Evolutionary conservation across 2,888 invertebrate species (phyloP), one percentile per base, ranked within the genome.

Genomic region (Drosophila infuscata): DNA sequence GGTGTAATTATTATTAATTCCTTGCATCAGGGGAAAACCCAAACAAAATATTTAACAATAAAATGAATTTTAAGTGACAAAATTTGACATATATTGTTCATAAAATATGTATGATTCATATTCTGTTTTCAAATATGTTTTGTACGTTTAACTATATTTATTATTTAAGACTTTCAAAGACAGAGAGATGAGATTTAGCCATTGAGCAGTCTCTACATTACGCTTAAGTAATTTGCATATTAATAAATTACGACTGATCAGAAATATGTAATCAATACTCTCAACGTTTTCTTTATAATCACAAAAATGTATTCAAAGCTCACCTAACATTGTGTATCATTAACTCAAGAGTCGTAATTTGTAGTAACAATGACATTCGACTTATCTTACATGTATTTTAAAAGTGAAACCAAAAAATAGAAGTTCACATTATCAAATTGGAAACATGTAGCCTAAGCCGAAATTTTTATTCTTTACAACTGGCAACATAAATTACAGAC

Each of bases 1-100:
- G 51, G 65, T 30, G n/a, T 32, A 29, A 46, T 12, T 41, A 51
- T 51, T 53, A 64, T 57, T 68, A 6, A 48, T 69, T 12, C 33
- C 25, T 36, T 36, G 35, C n/a, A 48, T 25, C 1, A 35, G 9
- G 11, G 29, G 48, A 54, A 33, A 29, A 41, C 25, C 53, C 38
- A 11, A 7, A 32, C 4, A n/a, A 36, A n/a, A 49, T 3, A 7
- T 30, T n/a, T 29, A 9, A 49, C 46, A 49, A 36, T 12, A 25
- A 41, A 25, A 25, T 25, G 25, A 25, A 25, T 25, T 25, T 25
- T 3, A 3, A 38, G 35, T 30, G 35, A 6, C 6, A 43, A 58
- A 8, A 4, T 25, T 15, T 35, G 2, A 46, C 12, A 20, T 20
- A 33, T 20, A 20, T 2, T 46, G 20, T 46, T 6, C 20, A 20